Evolutionary conservation across 2,888 invertebrate species (phyloP).

Genomic region (Dynastes maya): DNA sequence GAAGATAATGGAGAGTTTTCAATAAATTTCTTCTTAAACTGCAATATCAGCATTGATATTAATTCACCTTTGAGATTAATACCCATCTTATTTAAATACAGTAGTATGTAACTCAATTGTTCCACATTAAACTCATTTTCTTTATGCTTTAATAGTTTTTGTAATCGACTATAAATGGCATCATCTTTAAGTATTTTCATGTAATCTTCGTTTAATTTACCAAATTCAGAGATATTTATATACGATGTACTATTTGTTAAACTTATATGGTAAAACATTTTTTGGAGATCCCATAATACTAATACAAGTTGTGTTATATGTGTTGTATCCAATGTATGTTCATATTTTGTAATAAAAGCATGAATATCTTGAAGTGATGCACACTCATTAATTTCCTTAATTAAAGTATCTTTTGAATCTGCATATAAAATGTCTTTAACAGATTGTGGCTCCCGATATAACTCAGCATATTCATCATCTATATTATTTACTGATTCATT

Average conservation of each 20-base stretch:
- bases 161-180: conserved; percentile 62
- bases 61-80: conserved; percentile 63
- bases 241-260: conserved; percentile 52
- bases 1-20: conserved; percentile 64
- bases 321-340: conserved; percentile 54
- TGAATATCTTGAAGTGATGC: conserved; percentile 67
- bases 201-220: conserved; percentile 60
- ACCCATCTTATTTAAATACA: conserved; percentile 72
- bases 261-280: conserved; percentile 63
- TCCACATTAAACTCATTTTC: conserved; percentile 65
- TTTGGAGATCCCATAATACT: conserved; percentile 68
- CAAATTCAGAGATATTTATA: conserved; percentile 47
- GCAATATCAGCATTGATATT: conserved; percentile 66
- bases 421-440: conserved; percentile 59
- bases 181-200: conserved; percentile 61
- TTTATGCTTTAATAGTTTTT: conserved; percentile 62
- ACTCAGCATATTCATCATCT: conserved; percentile 40
- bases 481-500: conserved; percentile 17
- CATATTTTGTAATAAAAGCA: conserved; percentile 62
- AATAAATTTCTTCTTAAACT: conserved; percentile 62
- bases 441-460: conserved; percentile 51
- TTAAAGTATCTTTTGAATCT: conserved; percentile 61
- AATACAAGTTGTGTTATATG: conserved; percentile 65
- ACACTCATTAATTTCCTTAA: conserved; percentile 63
- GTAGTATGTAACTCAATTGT: conserved; percentile 68